Percentiles rank a stretch among this genome's conserved stretches.
phyloP scores from a whole-genome alignment of 1,140 invertebrate species.

The Frieseomelitta varia region DNA sequence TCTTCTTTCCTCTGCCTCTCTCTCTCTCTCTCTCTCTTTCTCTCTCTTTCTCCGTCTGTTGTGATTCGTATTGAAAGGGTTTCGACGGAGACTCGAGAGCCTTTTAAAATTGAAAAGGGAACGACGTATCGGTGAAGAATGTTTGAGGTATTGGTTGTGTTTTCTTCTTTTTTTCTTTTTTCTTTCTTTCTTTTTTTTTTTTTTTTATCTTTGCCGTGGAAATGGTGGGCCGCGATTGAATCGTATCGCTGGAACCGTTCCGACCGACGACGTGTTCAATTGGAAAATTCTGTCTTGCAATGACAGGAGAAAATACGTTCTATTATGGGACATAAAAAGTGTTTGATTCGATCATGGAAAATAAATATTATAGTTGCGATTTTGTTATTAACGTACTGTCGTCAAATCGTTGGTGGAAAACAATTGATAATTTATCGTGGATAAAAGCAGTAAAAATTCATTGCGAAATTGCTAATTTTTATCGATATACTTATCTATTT shows the following conservation, averaged over 20 bases:
- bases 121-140: background rate
- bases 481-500: too few relatives aligned
- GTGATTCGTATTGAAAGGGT: background rate
- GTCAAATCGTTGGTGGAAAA: too few relatives aligned
- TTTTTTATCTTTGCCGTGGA: background rate
- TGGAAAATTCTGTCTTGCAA: background rate
- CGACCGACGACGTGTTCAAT: background rate
- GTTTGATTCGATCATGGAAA: background rate
- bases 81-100: background rate
- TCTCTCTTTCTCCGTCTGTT: too few relatives aligned
- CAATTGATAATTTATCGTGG: too few relatives aligned
- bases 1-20: too few relatives aligned
- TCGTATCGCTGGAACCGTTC: background rate
- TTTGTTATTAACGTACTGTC: too few relatives aligned
- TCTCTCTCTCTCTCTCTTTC: too few relatives aligned
- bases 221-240: background rate
- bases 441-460: too few relatives aligned
- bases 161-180: background rate
- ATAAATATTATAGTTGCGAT: background rate
- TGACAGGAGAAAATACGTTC: background rate
- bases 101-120: slow-evolving; percentile 14
- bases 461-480: too few relatives aligned
- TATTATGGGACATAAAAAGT: background rate
- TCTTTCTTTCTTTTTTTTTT: background rate
- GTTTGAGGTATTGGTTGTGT: background rate